Base-by-base conservation (phyloP, 2,888 invertebrate species). In the Lydus trimaculatus region DNA sequence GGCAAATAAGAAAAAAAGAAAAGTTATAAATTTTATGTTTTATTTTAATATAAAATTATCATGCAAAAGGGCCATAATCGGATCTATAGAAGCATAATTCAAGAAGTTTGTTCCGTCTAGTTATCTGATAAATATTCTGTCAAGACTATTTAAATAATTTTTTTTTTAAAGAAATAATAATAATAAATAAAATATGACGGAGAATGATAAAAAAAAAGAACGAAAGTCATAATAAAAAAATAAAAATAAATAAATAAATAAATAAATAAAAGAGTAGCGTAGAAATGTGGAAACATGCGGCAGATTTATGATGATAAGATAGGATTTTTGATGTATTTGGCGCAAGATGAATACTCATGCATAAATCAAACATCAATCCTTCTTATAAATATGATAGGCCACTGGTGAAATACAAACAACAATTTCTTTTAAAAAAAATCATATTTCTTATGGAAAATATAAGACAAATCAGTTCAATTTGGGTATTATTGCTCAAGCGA, bases 281-380 rank as follows among this genome's bases (percentile, higher is more conserved):
- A 52, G 52, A 52, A 52, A 52, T 52, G 52, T 52, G 52, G 52
- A 23, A 52, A 52, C 28, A 56, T 25, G 25, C 17, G 8, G 13
- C 48, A 31, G 63, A 69, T 69, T 69, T 69, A 69, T 66, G 65
- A 59, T 63, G 69, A 69, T 69, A 69, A 66, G 69, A 69, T 66
- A 43, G 58, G 63, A 69, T 59, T 61, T 63, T 69, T 69, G 69
- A 69, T 66, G 69, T 66, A 69, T 69, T 69, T 61, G 69, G 63
- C 63, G 66, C 61, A 48, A 66, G 69, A 65, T 66, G 63, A 63
- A 69, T 65, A 69, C 56, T 56, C 69, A 66, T 64, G 61, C 62
- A 66, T 69, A 69, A 69, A 69, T 69, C 69, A 69, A 63, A 64
- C 64, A 36, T 59, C 60, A 31, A 64, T 63, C 56, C 28, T 56